Conservation (phyloP, 2,113 vertebrate species). For the Nicator chloris region DNA sequence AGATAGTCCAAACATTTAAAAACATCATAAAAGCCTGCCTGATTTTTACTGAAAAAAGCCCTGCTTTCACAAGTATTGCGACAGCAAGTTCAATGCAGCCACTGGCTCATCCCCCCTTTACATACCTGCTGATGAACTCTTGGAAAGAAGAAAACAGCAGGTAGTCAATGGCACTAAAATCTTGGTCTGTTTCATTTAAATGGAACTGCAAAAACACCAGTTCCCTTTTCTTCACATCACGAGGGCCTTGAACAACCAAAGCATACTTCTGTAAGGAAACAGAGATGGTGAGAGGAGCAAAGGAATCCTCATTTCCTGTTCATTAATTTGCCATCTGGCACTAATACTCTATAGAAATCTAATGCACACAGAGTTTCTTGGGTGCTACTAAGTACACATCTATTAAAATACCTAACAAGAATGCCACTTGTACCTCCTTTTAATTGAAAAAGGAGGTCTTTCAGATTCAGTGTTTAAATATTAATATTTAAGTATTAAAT, state of each 20-base stretch:
- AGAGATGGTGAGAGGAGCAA: background rate
- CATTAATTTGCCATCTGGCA: background rate
- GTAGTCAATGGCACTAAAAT: conserved; percentile 98
- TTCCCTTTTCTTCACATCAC: conserved; percentile 88
- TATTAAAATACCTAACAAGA: background rate
- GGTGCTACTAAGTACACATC: background rate
- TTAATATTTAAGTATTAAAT: background rate
- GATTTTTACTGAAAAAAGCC: background rate
- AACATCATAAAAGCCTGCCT: background rate
- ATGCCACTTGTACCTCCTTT: background rate
- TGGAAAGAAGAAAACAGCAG: conserved; percentile 91
- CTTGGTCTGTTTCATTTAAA: conserved; percentile 87
- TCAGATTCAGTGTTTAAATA: background rate
- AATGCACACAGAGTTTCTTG: background rate
- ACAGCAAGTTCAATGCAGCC: background rate
- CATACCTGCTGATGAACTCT: conserved; percentile 75
- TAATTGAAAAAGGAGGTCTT: background rate
- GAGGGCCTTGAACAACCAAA: conserved; percentile 88
- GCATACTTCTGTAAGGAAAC: conserved; percentile 78
- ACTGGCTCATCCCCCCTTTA: background rate
- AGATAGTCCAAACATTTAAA: background rate
- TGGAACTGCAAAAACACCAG: conserved; percentile 94
- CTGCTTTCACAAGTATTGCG: background rate
- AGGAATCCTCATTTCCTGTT: background rate
- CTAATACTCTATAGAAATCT: background rate